phyloP scores from a whole-genome alignment of 2,888 invertebrate genomes.

The Ethmia dodecea region DNA sequence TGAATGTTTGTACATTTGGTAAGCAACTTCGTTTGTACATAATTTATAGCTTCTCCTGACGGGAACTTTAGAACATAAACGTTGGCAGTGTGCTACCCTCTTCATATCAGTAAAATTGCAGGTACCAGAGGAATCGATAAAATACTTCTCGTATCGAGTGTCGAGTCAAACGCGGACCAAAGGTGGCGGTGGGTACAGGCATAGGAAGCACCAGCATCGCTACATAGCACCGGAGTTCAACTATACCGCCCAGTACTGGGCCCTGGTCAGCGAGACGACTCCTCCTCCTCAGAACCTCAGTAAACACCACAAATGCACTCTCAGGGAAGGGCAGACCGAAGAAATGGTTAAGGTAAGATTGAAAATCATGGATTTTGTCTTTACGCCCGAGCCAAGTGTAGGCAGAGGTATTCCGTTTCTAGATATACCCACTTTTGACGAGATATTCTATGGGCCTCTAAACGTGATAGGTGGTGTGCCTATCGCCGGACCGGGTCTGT shows the following conservation, averaged over 20 bases:
- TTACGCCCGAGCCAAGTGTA: too few relatives aligned
- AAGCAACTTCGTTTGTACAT: too few relatives aligned
- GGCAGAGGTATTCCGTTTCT: too few relatives aligned
- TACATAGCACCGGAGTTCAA: slow-evolving; percentile 70
- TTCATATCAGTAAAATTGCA: too few relatives aligned
- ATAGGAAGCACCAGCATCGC: slow-evolving; percentile 64
- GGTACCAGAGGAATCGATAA: slow-evolving; percentile 63
- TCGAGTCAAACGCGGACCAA: slow-evolving; percentile 65
- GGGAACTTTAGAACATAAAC: too few relatives aligned
- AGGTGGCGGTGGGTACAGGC: slow-evolving; percentile 61
- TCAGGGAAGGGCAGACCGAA: slow-evolving; percentile 59
- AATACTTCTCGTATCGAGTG: slow-evolving; percentile 63
- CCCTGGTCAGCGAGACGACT: slow-evolving; percentile 64
- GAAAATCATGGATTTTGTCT: not conserved
- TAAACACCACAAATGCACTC: slow-evolving; percentile 62
- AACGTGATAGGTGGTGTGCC: too few relatives aligned
- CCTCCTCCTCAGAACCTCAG: slow-evolving; percentile 42
- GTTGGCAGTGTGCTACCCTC: too few relatives aligned
- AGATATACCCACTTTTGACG: too few relatives aligned
- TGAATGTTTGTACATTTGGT: too few relatives aligned
- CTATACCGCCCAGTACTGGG: slow-evolving; percentile 69
- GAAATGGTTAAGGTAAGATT: slow-evolving; percentile 57
- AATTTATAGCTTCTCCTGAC: too few relatives aligned
- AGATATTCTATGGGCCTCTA: too few relatives aligned
- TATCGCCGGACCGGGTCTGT: too few relatives aligned